Evolutionary conservation across 2,888 invertebrate species (phyloP).

Genomic region (Dryadula phaetusa): DNA sequence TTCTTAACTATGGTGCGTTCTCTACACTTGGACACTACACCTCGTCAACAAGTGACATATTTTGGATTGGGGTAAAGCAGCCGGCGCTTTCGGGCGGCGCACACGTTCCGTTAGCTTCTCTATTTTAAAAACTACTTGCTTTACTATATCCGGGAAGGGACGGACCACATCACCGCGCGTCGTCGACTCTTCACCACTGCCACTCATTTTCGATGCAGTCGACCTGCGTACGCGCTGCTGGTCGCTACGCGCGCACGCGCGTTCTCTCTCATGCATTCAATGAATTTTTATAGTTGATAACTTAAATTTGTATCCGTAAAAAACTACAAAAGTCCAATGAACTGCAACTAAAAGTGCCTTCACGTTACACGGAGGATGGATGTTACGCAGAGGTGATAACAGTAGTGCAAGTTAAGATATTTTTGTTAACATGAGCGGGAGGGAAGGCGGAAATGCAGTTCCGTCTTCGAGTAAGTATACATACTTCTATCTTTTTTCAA

Average conservation of each 20-base stretch:
- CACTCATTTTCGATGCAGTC: conserved; percentile 81
- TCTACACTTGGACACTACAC: conserved; percentile 26
- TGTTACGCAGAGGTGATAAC: conserved; percentile 76
- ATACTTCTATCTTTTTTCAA: conserved; percentile 52
- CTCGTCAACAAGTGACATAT: conserved; percentile 76
- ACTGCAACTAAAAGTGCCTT: conserved; percentile 66
- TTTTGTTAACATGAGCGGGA: conserved; percentile 80
- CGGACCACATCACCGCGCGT: conserved; percentile 71
- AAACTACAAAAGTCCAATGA: conserved; percentile 58
- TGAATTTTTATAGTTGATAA: conserved; percentile 68
- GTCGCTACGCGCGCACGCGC: conserved; percentile 79
- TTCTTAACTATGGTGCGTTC: conserved; percentile 29
- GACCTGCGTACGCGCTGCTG: conserved; percentile 79
- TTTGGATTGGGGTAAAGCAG: conserved; percentile 78
- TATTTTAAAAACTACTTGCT: conserved; percentile 82
- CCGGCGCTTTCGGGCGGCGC: conserved; percentile 80
- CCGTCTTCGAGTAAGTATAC: conserved; percentile 80
- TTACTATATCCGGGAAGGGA: conserved; percentile 83
- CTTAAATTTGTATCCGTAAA: conserved; percentile 58
- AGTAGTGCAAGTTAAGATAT: conserved; percentile 72
- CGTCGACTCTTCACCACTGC: conserved; percentile 62
- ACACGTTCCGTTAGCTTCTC: conserved; percentile 83
- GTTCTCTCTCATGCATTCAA: conserved; percentile 69
- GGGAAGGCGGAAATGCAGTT: conserved; percentile 83
- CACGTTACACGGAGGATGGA: conserved; percentile 70